Conservation (phyloP, 2,113 vertebrate genomes). For the Eretmodus cyanostictus region DNA sequence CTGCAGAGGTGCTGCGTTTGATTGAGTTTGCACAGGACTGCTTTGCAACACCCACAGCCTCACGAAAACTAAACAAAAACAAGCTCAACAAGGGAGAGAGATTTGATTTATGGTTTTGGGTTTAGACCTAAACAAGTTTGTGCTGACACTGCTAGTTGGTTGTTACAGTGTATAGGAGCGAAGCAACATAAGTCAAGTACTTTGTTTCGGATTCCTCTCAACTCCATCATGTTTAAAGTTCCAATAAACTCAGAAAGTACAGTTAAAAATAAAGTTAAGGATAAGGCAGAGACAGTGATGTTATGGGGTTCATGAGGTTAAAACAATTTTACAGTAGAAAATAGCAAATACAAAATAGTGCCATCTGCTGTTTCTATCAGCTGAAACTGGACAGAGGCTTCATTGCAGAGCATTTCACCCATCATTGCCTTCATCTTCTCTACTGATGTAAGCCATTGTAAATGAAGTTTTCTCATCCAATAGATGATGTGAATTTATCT, state of each 20-base stretch:
- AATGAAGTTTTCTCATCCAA: not conserved
- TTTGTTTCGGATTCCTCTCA: not conserved
- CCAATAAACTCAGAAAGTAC: not conserved
- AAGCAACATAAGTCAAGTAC: not conserved
- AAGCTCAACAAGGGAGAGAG: not conserved
- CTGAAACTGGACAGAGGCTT: not conserved
- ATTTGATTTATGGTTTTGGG: conserved; percentile 26
- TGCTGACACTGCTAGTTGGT: conserved; percentile 9
- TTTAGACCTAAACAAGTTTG: not conserved
- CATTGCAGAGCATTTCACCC: not conserved
- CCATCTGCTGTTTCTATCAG: not conserved
- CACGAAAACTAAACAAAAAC: not conserved
- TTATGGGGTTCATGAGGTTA: not conserved
- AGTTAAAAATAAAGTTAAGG: not conserved
- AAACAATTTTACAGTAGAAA: not conserved
- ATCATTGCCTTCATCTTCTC: not conserved
- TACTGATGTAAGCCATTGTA: not conserved
- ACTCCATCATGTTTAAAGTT: not conserved
- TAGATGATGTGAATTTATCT: not conserved
- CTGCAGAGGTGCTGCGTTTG: not conserved
- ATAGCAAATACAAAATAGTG: not conserved
- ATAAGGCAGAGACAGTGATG: not conserved
- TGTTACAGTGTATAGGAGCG: not conserved
- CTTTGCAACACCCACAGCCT: not conserved
- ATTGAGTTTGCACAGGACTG: conserved; percentile 25